These are phyloP conservation scores for Colossoma macropomum DNA, from an alignment of 2,113 vertebrate genomes.

Conservation along the genomic window DNA sequence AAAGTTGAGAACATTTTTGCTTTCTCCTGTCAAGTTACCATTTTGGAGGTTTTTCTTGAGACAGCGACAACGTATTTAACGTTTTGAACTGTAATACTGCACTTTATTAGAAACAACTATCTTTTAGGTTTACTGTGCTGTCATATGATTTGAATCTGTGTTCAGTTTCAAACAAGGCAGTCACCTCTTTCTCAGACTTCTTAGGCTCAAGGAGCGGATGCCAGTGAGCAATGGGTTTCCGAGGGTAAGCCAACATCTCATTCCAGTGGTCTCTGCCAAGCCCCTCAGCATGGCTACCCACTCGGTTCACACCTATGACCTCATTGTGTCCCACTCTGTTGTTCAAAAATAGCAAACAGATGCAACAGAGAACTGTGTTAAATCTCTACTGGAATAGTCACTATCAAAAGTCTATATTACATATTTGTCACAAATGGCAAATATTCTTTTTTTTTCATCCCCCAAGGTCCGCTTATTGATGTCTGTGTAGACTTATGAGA, in stretches of 20 bases:
- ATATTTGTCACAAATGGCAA: too few species aligned
- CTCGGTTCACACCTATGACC: slow-evolving; percentile 86
- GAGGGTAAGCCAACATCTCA: slow-evolving; percentile 88
- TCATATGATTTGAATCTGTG: too few species aligned
- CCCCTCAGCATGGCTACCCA: slow-evolving; percentile 82
- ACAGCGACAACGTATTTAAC: too few species aligned
- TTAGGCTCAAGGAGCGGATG: slow-evolving; percentile 86
- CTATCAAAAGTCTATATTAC: not conserved
- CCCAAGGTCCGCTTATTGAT: too few species aligned
- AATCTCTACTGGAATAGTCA: not conserved
- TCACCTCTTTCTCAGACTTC: slow-evolving; percentile 88
- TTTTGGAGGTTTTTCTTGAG: too few species aligned
- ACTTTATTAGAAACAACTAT: too few species aligned
- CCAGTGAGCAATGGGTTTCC: slow-evolving; percentile 90
- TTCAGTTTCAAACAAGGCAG: not conserved
- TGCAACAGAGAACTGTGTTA: slow-evolving; percentile 10
- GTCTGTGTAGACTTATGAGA: too few species aligned
- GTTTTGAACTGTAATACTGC: too few species aligned
- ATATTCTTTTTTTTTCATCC: too few species aligned
- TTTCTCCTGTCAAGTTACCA: too few species aligned
- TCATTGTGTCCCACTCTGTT: slow-evolving; percentile 90
- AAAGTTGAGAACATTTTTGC: too few species aligned
- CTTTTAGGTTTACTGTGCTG: too few species aligned
- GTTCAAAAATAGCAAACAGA: slow-evolving; percentile 21
- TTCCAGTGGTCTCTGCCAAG: slow-evolving; percentile 91